A percentile compares a stretch with the other conserved stretches of the same genome.
phyloP scores from a whole-genome alignment of 2,797 vertebrate genomes.

The Xiphorhynchus erythropygius region DNA sequence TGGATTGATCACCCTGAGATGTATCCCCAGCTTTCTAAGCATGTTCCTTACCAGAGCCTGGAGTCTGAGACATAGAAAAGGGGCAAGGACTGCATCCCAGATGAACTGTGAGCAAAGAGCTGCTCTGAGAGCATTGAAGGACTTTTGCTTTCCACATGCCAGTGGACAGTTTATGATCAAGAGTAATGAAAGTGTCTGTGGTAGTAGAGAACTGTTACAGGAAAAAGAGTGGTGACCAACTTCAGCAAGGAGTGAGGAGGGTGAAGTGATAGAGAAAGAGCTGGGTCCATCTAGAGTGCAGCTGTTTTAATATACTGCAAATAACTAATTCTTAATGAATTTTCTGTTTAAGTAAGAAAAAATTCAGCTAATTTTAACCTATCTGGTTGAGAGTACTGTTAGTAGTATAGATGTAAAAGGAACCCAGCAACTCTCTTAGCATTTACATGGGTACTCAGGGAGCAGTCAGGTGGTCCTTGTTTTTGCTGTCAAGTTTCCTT shows the following conservation, averaged over 20 bases:
- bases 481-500: background rate
- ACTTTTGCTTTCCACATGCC: background rate
- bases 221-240: background rate
- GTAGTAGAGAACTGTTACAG: background rate
- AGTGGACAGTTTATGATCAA: background rate
- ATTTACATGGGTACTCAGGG: background rate
- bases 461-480: background rate
- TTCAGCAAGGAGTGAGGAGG: background rate
- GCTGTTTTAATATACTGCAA: background rate
- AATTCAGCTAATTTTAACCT: background rate
- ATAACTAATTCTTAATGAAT: background rate
- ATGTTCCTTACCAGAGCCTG: background rate
- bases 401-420: background rate
- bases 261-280: background rate
- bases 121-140: background rate
- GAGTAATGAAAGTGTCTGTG: background rate
- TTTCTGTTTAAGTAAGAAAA: background rate
- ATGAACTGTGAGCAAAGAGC: background rate
- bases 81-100: background rate
- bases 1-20: accelerated
- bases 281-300: background rate
- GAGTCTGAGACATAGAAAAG: background rate
- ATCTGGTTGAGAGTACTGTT: background rate
- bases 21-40: background rate
- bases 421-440: background rate